These are phyloP conservation scores for Rhinogobio ventralis DNA, from an alignment of 2,797 vertebrate species.

Conservation along the genomic window DNA sequence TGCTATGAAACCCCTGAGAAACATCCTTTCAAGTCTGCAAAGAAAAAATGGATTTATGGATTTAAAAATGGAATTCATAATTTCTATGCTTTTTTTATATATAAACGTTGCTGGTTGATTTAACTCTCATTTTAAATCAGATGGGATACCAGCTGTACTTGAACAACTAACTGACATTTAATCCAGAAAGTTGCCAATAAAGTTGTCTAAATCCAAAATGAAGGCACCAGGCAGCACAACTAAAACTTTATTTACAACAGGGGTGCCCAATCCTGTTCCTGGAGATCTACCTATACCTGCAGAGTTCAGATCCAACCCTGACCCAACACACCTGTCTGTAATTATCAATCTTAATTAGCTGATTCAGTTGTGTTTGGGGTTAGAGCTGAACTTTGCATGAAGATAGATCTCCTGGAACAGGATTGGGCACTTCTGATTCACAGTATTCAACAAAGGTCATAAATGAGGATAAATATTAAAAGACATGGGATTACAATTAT, in stretches of 20 bases:
- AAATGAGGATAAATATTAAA: conserved; percentile 13
- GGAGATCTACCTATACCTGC: neutral
- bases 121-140: neutral
- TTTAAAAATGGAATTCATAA: neutral
- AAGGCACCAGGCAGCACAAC: neutral
- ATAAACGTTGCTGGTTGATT: neutral
- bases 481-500: neutral
- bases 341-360: neutral
- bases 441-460: conserved; percentile 15
- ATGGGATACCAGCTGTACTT: neutral
- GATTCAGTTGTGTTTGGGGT: neutral
- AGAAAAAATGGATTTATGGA: neutral
- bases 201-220: conserved; percentile 12
- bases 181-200: neutral
- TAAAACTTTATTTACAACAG: neutral
- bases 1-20: conserved; percentile 5
- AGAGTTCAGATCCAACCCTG: neutral
- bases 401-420: neutral
- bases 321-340: neutral
- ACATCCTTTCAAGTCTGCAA: neutral
- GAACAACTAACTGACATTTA: neutral
- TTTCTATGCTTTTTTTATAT: neutral
- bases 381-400: neutral
- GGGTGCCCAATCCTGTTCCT: neutral
- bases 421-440: neutral